A percentile compares a stretch with the other conserved stretches of the same genome.
Conservation (phyloP, 1,140 invertebrate genomes). For the Atta colombica region DNA sequence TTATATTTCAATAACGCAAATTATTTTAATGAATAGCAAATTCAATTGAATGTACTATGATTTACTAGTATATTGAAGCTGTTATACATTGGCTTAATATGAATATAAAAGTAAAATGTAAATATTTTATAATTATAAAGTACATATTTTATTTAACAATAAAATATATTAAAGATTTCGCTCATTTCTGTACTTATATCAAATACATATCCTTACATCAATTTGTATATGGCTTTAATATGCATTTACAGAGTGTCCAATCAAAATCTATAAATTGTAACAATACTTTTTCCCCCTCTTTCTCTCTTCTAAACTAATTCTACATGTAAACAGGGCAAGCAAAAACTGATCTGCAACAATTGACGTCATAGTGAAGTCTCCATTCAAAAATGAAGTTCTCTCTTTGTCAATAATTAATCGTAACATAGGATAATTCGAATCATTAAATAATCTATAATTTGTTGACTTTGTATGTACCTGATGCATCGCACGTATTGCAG, state of each 20-base stretch:
- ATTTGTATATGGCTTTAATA: too few species aligned
- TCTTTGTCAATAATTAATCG: neutral
- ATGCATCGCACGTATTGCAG: slow-evolving; percentile 79
- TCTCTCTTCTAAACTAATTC: neutral
- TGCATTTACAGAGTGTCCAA: too few species aligned
- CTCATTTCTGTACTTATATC: too few species aligned
- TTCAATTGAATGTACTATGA: too few species aligned
- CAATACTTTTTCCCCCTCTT: neutral
- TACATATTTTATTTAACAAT: too few species aligned
- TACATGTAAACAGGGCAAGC: neutral
- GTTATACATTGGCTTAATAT: too few species aligned
- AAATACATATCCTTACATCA: too few species aligned
- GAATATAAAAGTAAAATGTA: too few species aligned
- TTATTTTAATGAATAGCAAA: neutral
- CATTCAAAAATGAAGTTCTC: neutral
- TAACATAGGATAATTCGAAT: neutral
- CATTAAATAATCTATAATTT: neutral
- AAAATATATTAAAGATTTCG: too few species aligned
- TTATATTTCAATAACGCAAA: neutral
- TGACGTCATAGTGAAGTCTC: neutral
- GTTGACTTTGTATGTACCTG: slow-evolving; percentile 71
- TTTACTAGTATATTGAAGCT: too few species aligned
- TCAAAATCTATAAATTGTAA: neutral
- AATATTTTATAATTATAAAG: too few species aligned
- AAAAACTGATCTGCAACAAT: slow-evolving; percentile 16